Conservation (phyloP, 2,888 invertebrate genomes). For the Eupithecia subfuscata region DNA sequence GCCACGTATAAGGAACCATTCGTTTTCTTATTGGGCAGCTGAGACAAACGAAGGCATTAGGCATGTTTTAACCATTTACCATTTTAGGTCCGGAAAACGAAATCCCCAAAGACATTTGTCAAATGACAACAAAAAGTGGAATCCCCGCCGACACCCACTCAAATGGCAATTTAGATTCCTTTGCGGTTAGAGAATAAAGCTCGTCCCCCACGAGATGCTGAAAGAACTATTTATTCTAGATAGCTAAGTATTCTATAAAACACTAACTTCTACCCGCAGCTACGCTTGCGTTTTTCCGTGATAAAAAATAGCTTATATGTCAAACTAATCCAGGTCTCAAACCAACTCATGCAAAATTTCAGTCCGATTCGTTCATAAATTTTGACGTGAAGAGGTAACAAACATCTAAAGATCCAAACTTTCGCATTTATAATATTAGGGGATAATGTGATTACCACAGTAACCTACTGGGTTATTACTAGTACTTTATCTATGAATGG, state of each 20-base stretch:
- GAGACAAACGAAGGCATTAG: neutral
- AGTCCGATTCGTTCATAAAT: no score
- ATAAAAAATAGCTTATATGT: neutral
- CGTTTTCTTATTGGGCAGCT: neutral
- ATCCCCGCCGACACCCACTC: slow-evolving; percentile 18
- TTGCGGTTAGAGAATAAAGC: slow-evolving; percentile 15
- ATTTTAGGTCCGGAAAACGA: slow-evolving; percentile 9
- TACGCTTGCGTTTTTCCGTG: neutral
- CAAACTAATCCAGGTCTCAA: no score
- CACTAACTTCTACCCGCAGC: neutral
- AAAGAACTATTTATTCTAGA: neutral
- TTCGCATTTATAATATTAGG: no score
- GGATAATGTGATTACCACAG: no score
- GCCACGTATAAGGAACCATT: no score
- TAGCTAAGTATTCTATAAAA: neutral
- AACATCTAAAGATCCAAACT: no score
- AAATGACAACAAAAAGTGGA: slow-evolving; percentile 20
- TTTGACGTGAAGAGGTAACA: no score
- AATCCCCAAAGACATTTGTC: slow-evolving; percentile 16
- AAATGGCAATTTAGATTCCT: slow-evolving; percentile 15
- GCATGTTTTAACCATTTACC: slow-evolving; percentile 9
- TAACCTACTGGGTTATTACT: no score
- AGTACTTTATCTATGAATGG: no score
- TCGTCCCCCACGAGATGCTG: neutral
- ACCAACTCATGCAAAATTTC: no score